phyloP scores from a whole-genome alignment of 2,888 invertebrate genomes.

The Idaea biselata region DNA sequence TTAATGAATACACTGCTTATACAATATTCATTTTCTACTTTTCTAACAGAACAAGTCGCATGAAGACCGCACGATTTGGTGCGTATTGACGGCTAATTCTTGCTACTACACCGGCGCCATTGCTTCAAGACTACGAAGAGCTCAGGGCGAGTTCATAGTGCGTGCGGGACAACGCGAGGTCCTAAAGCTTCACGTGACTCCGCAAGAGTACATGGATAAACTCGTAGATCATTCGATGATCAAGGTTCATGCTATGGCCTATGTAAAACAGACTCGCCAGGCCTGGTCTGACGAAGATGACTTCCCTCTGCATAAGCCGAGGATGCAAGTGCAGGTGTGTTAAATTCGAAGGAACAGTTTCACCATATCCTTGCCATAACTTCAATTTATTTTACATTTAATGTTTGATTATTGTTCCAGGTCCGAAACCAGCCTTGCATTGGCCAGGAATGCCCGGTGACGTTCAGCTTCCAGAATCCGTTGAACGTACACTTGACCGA shows the following conservation, averaged over 20 bases:
- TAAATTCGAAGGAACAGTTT: constrained; percentile 7
- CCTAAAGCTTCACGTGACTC: constrained; percentile 81
- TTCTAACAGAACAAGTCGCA: constrained; percentile 79
- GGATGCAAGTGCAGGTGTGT: constrained; percentile 82
- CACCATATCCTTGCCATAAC: background rate
- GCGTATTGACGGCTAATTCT: constrained; percentile 83
- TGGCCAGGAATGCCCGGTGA: constrained; percentile 76
- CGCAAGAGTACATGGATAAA: constrained; percentile 85
- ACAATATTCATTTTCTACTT: constrained; percentile 11
- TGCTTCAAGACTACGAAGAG: constrained; percentile 82
- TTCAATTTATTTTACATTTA: background rate
- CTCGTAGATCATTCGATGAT: constrained; percentile 86
- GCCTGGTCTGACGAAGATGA: constrained; percentile 88
- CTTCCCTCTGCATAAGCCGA: constrained; percentile 85
- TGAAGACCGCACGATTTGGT: constrained; percentile 82
- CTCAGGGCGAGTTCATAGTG: constrained; percentile 81
- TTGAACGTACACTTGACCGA: constrained; percentile 82
- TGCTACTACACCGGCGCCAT: constrained; percentile 86
- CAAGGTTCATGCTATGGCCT: constrained; percentile 87
- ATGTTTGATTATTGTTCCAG: constrained; percentile 34
- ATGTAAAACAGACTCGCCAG: constrained; percentile 86
- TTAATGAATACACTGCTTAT: background rate
- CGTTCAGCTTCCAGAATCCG: constrained; percentile 85
- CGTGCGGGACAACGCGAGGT: constrained; percentile 83
- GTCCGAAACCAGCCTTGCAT: constrained; percentile 74